Evolutionary conservation across 1,140 invertebrate species (phyloP), one percentile per base, ranked within the genome.

Genomic region (Dendroctonus valens): DNA sequence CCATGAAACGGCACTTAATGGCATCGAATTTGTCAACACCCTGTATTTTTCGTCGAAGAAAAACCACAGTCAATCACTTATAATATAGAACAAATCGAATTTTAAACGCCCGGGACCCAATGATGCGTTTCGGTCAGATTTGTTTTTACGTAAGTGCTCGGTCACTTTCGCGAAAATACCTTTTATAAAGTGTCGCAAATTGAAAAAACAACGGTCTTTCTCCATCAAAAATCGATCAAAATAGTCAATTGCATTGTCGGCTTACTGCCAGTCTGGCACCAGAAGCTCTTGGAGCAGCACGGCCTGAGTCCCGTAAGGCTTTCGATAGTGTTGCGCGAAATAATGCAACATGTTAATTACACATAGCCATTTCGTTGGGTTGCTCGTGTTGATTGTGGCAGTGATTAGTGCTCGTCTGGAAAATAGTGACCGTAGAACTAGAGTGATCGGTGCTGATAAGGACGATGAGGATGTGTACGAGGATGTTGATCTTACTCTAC

Each of bases 11-110:
- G 26, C 26, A 26, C 26, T 26, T 26, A 26, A 26, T 26, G 26
- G 26, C 26, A 26, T 26, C 26, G 26, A 26, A 26, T 26, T 26
- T 26, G 26, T 26, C 26, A 26, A 26, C 26, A 26, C 26, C 48
- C 48, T 50, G 48, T 50, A 50, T 50, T 50, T 50, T 14, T 46
- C 2, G 26, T 11, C 2, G 12, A 50, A 8, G 3, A 50, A 50
- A 50, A 50, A 8, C 48, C 48, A 50, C 48, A 60, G 38, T 46
- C 41, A 55, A 50, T 46, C 51, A 9, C 38, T 42, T 38, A 59
- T 52, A 59, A 59, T 65, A 67, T 50, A 62, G 65, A 67, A 67
- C 65, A 67, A 67, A 67, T 67, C 42, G 41, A 55, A 67, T 67
- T 67, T 55, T 60, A 39, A 61, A 58, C 65, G 65, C 8, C 38